A percentile compares a stretch with the other conserved stretches of the same genome.
phyloP scores from a whole-genome alignment of 1,140 invertebrate species.

The Drosophila albomicans region DNA sequence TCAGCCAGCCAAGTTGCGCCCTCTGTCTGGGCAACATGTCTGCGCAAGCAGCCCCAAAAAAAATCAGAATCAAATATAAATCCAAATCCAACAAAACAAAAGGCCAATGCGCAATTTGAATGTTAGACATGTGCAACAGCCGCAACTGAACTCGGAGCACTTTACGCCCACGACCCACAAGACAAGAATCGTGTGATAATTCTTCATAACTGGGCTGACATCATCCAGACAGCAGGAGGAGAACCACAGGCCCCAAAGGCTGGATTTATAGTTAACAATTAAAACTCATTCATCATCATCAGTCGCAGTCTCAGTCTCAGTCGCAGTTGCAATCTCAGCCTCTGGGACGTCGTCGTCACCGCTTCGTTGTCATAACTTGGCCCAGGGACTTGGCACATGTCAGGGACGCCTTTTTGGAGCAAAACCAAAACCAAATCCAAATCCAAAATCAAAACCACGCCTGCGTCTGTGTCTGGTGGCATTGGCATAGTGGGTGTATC shows the following conservation, averaged over 20 bases:
- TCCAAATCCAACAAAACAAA: conserved; percentile 49
- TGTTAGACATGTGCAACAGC: conserved; percentile 77
- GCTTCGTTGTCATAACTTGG: conserved; percentile 72
- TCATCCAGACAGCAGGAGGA: conserved; percentile 60
- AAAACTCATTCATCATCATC: conserved; percentile 82
- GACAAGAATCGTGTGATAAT: conserved; percentile 52
- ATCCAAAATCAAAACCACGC: conserved; percentile 50
- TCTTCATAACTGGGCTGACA: conserved; percentile 76
- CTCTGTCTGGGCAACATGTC: conserved; percentile 34
- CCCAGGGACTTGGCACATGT: conserved; percentile 59
- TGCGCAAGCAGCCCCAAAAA: conserved; percentile 47
- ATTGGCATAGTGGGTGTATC: conserved; percentile 71
- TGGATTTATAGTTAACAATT: conserved; percentile 79
- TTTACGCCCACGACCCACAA: conserved; percentile 53
- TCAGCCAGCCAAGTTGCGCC: conserved; percentile 26
- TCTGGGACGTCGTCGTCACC: conserved; percentile 42
- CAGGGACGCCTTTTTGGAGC: conserved; percentile 53
- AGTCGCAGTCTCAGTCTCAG: conserved; percentile 41
- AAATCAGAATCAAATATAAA: neutral
- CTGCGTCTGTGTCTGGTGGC: conserved; percentile 57
- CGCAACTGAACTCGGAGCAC: conserved; percentile 29
- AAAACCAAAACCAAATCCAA: conserved; percentile 35
- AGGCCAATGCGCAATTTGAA: conserved; percentile 68
- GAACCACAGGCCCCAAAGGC: conserved; percentile 26
- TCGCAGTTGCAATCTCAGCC: conserved; percentile 35